Evolutionary conservation across 2,888 invertebrate genomes (phyloP), one percentile per base, ranked within the genome.

Genomic region (Hyles lineata): DNA sequence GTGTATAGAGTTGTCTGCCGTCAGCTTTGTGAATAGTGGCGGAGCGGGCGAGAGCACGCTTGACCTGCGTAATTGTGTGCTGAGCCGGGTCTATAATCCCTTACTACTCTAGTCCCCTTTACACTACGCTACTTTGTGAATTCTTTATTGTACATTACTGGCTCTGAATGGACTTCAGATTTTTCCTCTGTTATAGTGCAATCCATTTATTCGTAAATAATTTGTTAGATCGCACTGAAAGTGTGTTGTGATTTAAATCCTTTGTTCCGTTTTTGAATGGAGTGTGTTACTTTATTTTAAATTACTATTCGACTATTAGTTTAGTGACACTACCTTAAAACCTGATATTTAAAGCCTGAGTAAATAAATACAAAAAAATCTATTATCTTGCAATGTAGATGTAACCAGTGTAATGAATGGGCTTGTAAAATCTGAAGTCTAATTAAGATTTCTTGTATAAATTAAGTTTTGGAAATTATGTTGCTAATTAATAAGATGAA

Each of bases 61-160:
- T 89, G 91, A 90, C 90, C 90, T 82, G 84, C 87, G 91, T 91
- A 90, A 92, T 92, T 91, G 91, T 90, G 87, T 82, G 87, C 87
- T 80, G 86, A 85, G 86, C 82, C 80, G 80, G 83, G 86, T 85
- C 88, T 87, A 85, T 89, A 87, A 89, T 87, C 85, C 87, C 82
- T 78, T 79, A 80, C 80, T 80, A 75, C 75, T 78, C 73, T 52
- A 72, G 71, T 61, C 63, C 21, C 25, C 59, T 86, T 89, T 86
- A 88, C 71, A 87, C 76, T 61, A 72, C 75, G 82, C 87, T 85
- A 86, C 76, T 61, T 52, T 21, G 19, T 50, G 1, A 29, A n/a
- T 61, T 25, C 11, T 62, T 32, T 55, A n/a, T 52, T 70, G 60
- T 43, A 32, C 23, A 17, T 21, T 23, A 35, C n/a, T 50, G 21